A percentile compares a stretch with the other conserved stretches of the same genome.
phyloP scores from a whole-genome alignment of 2,888 invertebrate genomes.

The Andrena bucephala region DNA sequence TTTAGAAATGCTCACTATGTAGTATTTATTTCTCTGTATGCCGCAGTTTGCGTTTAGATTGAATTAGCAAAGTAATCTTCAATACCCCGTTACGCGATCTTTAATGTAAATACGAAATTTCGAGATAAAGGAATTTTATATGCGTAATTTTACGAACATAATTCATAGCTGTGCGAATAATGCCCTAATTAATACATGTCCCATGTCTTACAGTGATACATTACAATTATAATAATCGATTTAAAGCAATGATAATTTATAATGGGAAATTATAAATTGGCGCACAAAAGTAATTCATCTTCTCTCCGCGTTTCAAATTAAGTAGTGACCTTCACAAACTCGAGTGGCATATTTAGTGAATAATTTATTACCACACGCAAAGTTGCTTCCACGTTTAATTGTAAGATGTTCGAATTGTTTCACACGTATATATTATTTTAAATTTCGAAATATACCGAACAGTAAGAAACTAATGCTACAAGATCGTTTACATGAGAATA shows the following conservation, averaged over 20 bases:
- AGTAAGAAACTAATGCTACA: neutral
- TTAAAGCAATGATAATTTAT: slow-evolving; percentile 11
- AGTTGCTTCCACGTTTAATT: slow-evolving; percentile 27
- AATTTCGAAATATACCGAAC: slow-evolving; percentile 1
- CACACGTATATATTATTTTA: neutral
- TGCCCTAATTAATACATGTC: slow-evolving; percentile 14
- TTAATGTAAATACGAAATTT: slow-evolving; percentile 57
- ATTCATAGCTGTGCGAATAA: slow-evolving; percentile 18
- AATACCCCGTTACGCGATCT: slow-evolving; percentile 21
- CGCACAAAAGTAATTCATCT: slow-evolving; percentile 3
- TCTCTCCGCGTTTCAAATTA: neutral
- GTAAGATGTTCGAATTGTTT: slow-evolving; percentile 1
- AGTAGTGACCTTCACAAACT: neutral
- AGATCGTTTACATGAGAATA: neutral
- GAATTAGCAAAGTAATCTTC: slow-evolving; percentile 36
- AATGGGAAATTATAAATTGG: neutral
- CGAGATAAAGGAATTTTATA: slow-evolving; percentile 46
- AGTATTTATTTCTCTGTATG: slow-evolving; percentile 54
- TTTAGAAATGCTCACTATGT: slow-evolving; percentile 60
- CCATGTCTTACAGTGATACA: slow-evolving; percentile 17
- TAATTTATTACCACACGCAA: neutral
- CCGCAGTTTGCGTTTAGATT: slow-evolving; percentile 35
- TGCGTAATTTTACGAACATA: slow-evolving; percentile 22
- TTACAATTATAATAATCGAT: slow-evolving; percentile 27
- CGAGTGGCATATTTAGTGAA: neutral